These are phyloP conservation scores for Linnaemya tessellans DNA, from an alignment of 2,888 invertebrate genomes.

Conservation along the genomic window DNA sequence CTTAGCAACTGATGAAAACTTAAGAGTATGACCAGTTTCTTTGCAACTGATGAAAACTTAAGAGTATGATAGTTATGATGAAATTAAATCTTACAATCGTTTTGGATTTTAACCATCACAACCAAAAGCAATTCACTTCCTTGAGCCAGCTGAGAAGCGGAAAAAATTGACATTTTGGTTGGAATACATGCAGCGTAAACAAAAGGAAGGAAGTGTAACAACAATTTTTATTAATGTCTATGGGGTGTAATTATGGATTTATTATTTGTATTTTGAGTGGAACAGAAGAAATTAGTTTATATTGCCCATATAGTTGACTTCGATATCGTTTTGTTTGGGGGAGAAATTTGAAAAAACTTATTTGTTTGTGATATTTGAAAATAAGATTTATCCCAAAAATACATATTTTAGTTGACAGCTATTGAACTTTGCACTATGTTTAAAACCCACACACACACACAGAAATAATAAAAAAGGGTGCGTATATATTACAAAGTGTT, in stretches of 20 bases:
- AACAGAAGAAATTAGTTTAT: conserved; percentile 42
- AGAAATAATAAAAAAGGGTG: neutral
- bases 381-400: neutral
- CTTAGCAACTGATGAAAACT: neutral
- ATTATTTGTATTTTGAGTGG: conserved; percentile 11
- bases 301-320: conserved; percentile 21
- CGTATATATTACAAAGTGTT: neutral
- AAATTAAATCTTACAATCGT: conserved; percentile 54
- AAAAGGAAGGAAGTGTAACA: conserved; percentile 10
- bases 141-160: neutral
- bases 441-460: no score
- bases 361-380: neutral
- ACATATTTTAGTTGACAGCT: neutral
- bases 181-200: neutral
- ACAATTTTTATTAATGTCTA: conserved; percentile 22
- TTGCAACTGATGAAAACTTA: neutral
- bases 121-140: conserved; percentile 39
- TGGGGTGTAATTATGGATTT: conserved; percentile 59
- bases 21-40: conserved; percentile 7
- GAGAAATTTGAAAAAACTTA: neutral
- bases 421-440: neutral
- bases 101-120: conserved; percentile 59
- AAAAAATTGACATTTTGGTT: conserved; percentile 34
- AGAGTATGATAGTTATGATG: conserved; percentile 19
- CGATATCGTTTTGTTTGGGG: neutral